Conservation (phyloP, 2,797 vertebrate genomes). For the Etheostoma nigrum region DNA sequence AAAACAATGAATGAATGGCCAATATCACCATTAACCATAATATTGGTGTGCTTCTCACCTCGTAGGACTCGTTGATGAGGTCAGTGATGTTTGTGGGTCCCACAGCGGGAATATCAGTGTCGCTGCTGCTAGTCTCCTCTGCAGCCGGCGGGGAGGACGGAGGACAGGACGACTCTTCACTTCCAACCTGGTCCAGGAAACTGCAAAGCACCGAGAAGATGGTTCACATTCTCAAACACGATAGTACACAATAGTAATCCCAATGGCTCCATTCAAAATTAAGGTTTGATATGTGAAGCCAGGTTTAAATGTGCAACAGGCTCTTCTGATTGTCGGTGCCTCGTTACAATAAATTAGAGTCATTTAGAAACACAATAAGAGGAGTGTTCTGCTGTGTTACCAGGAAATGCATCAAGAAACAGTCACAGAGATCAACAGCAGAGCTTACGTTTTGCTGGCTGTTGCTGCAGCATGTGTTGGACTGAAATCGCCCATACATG, state of each 20-base stretch:
- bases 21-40: fast-evolving
- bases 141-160: slow-evolving; percentile 68
- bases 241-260: background rate
- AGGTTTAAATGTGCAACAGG: background rate
- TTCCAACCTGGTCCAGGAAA: slow-evolving; percentile 93
- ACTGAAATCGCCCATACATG: no score
- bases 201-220: slow-evolving; percentile 70
- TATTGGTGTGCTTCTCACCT: slow-evolving; percentile 78
- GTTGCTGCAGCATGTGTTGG: no score
- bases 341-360: background rate
- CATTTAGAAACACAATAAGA: no score
- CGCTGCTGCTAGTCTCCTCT: slow-evolving; percentile 79
- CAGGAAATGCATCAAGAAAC: no score
- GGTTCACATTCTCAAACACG: background rate
- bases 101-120: slow-evolving; percentile 25
- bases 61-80: slow-evolving; percentile 91
- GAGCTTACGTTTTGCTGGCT: no score
- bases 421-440: no score
- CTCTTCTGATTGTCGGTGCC: background rate
- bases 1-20: background rate
- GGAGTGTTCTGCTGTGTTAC: no score
- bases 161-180: slow-evolving; percentile 76
- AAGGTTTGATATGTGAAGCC: background rate
- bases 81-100: slow-evolving; percentile 88
- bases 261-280: background rate